These are phyloP conservation scores for Scaptodrosophila lebanonensis DNA, from an alignment of 1,140 invertebrate species.

Conservation along the genomic window DNA sequence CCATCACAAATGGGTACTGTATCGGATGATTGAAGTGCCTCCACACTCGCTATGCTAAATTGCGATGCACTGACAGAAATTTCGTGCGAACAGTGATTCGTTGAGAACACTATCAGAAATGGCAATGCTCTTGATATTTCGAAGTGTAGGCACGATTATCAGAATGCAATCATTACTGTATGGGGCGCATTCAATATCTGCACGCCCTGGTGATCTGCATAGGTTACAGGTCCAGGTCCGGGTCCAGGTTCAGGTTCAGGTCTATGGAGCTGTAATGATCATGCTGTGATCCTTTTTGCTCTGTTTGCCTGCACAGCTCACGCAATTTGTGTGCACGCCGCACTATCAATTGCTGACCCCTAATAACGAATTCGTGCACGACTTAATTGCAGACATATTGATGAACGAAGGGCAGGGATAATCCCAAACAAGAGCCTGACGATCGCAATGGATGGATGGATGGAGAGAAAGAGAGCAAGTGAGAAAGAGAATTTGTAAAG, in stretches of 20 bases:
- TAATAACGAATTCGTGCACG: slow-evolving; percentile 46
- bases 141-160: slow-evolving; percentile 21
- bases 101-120: no score
- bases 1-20: slow-evolving; percentile 11
- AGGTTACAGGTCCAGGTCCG: slow-evolving; percentile 11
- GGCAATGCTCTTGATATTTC: no score
- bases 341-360: slow-evolving; percentile 47
- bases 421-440: slow-evolving; percentile 13
- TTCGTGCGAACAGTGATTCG: no score
- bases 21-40: slow-evolving; percentile 10
- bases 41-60: slow-evolving; percentile 19
- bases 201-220: slow-evolving; percentile 17
- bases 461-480: neutral
- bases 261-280: slow-evolving; percentile 28
- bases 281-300: slow-evolving; percentile 25
- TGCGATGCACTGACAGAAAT: slow-evolving; percentile 16
- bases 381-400: slow-evolving; percentile 42
- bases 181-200: slow-evolving; percentile 1
- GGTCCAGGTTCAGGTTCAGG: slow-evolving; percentile 2
- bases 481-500: slow-evolving; percentile 7
- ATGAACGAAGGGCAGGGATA: slow-evolving; percentile 30
- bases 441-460: neutral
- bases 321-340: slow-evolving; percentile 38
- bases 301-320: slow-evolving; percentile 17
- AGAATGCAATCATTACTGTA: slow-evolving; percentile 14